Base-by-base conservation (phyloP, 2,797 vertebrate genomes). In the Anabacerthia variegaticeps region DNA sequence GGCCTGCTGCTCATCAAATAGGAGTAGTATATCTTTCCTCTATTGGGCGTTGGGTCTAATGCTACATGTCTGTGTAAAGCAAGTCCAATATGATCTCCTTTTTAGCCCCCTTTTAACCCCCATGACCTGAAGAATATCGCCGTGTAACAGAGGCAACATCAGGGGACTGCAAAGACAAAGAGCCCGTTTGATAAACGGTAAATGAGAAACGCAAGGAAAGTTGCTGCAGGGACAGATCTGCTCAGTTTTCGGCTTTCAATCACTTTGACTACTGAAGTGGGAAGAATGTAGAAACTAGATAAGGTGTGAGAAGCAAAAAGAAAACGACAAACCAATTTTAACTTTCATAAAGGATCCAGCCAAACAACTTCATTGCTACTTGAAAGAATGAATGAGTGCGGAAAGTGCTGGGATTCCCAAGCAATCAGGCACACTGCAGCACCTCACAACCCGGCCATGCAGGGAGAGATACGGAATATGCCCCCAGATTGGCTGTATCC, bases 1-100 rank as follows among this genome's bases (percentile, higher is more conserved):
- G 99, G 99, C 98, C 98, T 97, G 96, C 98, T 98, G 99, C 98
- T 99, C 99, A 99, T 99, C 99, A 99, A 99, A 99, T 97, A 97
- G 98, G 98, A 98, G 97, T 98, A 98, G 98, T 98, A 98, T 98
- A 98, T 99, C 98, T 98, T 98, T 98, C 97, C 98, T 97, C 95
- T 98, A 96, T 96, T 97, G 97, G 98, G 97, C 94, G 92, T 98
- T 97, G 97, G 98, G 97, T 98, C 97, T 97, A 96, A 74, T 94
- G 92, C 96, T 95, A 97, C 95, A 89, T 91, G 91, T 85, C 97
- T 97, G 92, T 95, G 93, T 95, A 88, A 90, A 97, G 94, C 94
- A 92, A 96, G 91, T 94, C 95, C 93, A 93, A 97, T 95, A 96
- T 96, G 94, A 97, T 97, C 94, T 95, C 96, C 95, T 97, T 97